Percentiles rank a stretch among this genome's conserved stretches.
These are phyloP conservation scores for Spinus pinus DNA, from an alignment of 2,797 vertebrate species.

Conservation along the genomic window DNA sequence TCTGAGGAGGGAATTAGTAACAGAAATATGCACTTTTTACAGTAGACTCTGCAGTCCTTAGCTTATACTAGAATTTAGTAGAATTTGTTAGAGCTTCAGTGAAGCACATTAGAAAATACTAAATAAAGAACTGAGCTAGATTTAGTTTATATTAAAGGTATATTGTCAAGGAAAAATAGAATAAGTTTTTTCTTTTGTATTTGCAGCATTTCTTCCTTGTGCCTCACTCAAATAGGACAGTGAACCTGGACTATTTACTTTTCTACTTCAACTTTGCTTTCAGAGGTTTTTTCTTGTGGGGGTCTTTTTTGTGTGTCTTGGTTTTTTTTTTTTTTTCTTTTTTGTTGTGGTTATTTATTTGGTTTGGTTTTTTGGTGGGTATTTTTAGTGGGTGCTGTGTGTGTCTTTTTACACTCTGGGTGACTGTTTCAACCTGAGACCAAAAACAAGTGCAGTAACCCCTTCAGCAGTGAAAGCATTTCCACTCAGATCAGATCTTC, in stretches of 20 bases:
- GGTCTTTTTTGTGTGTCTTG: background rate
- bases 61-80: background rate
- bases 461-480: background rate
- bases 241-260: background rate
- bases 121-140: background rate
- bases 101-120: background rate
- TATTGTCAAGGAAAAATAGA: background rate
- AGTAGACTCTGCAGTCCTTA: background rate
- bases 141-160: background rate
- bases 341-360: background rate
- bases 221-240: background rate
- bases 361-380: background rate
- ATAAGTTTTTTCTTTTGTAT: background rate
- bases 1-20: background rate
- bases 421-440: background rate
- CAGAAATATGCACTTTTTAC: background rate
- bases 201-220: background rate
- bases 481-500: background rate
- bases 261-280: background rate
- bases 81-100: background rate
- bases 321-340: background rate
- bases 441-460: background rate
- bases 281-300: accelerated
- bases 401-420: background rate
- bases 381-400: accelerated